Conservation (phyloP, 2,797 vertebrate species). For the Synaphobranchus kaupii region DNA sequence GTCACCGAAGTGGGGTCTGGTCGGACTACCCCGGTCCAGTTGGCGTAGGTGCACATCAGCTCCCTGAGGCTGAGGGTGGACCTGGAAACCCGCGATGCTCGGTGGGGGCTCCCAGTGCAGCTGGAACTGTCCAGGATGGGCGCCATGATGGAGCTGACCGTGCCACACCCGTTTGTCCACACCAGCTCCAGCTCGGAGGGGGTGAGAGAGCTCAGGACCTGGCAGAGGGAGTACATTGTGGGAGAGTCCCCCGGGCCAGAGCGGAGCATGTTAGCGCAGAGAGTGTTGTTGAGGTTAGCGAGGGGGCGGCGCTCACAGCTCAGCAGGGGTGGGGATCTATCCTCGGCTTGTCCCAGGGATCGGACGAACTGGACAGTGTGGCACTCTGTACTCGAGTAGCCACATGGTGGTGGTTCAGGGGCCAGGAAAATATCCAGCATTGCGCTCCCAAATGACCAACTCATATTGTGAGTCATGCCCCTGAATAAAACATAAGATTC, state of each 20-base stretch:
- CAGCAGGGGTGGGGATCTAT: slow-evolving; percentile 34
- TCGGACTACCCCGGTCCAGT: slow-evolving; percentile 56
- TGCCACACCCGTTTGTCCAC: slow-evolving; percentile 68
- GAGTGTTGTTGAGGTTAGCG: slow-evolving; percentile 64
- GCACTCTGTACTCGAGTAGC: slow-evolving; percentile 59
- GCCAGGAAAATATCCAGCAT: slow-evolving; percentile 68
- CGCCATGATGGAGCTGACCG: slow-evolving; percentile 49
- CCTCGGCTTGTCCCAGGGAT: background rate
- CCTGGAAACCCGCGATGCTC: background rate
- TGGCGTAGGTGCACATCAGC: slow-evolving; percentile 69
- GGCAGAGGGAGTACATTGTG: slow-evolving; percentile 61
- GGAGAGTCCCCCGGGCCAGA: slow-evolving; percentile 39
- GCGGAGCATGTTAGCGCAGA: slow-evolving; percentile 64
- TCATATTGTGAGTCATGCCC: slow-evolving; percentile 76
- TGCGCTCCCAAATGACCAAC: slow-evolving; percentile 71
- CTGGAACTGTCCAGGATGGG: slow-evolving; percentile 55
- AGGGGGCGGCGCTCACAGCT: slow-evolving; percentile 63
- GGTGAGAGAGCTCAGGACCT: slow-evolving; percentile 58
- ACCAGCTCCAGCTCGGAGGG: slow-evolving; percentile 51
- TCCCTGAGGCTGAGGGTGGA: slow-evolving; percentile 58
- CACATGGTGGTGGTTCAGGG: slow-evolving; percentile 51
- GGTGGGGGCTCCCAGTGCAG: slow-evolving; percentile 40
- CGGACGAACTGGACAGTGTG: slow-evolving; percentile 48
- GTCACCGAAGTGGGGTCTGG: slow-evolving; percentile 65
- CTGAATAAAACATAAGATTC: slow-evolving; percentile 55